Evolutionary conservation across 2,797 vertebrate species (phyloP).

Genomic region (Notamacropus eugenii): DNA sequence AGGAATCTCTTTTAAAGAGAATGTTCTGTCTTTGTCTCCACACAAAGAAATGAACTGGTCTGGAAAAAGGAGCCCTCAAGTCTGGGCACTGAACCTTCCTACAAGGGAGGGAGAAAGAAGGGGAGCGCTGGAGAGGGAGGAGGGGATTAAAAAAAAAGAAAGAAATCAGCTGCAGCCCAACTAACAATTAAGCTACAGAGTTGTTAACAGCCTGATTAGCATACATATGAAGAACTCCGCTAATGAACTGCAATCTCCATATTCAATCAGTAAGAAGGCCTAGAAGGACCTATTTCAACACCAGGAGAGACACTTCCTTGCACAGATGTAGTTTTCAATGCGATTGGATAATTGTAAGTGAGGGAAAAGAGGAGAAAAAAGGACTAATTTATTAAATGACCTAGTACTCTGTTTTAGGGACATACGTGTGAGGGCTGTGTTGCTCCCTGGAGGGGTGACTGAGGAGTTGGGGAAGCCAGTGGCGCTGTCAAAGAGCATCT

Average conservation of each 20-base stretch:
- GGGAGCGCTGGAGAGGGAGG: not conserved
- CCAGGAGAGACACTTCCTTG: conserved; percentile 75
- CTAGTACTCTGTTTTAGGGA: conserved; percentile 71
- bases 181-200: conserved; percentile 84
- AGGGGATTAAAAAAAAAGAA: conserved; percentile 46
- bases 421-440: conserved; percentile 33
- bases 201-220: conserved; percentile 87
- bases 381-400: conserved; percentile 81
- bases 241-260: conserved; percentile 88
- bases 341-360: conserved; percentile 78
- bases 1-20: conserved; percentile 44
- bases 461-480: not conserved
- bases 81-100: conserved; percentile 65
- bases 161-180: conserved; percentile 80
- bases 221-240: conserved; percentile 84
- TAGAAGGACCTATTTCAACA: conserved; percentile 82
- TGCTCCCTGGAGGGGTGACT: conserved; percentile 44
- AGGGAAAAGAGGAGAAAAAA: conserved; percentile 83
- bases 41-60: conserved; percentile 11
- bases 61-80: conserved; percentile 26
- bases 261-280: conserved; percentile 83
- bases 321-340: conserved; percentile 74
- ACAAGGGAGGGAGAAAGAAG: conserved; percentile 46
- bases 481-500: not conserved
- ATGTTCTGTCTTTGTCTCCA: not conserved